Base-by-base conservation (phyloP, 2,797 vertebrate species). In the Platalea minor region DNA sequence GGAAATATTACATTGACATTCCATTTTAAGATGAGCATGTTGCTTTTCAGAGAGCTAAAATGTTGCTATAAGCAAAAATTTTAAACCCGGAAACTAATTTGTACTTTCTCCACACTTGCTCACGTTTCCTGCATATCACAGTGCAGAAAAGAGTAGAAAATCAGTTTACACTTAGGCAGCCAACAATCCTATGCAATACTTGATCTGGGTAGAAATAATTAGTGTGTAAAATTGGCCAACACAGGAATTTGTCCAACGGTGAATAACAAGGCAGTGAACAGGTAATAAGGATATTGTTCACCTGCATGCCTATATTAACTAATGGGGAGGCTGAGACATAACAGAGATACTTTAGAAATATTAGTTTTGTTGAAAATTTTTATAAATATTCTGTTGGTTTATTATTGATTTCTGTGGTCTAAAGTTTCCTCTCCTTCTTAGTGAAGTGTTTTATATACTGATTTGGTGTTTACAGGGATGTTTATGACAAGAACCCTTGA, bases 281-380 rank as follows among this genome's bases (percentile, higher is more conserved):
- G 41, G 50, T 10, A 85, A 67, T 60, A 67, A 60, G 10, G 7
- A 21, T 56, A 39, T 51, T 59, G 37, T 56, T 85, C 25, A 65
- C 10, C 21, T 60, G 33, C 16, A 31, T 2, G 1, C 9, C 11
- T 65, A 14, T 1, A 0, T 31, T 64, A 48, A 59, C 14, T 48
- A 31, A 39, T 60, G 31, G 28, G 64, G 20, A 70, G 7, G 15
- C 20, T 65, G 31, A 63, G 23, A 60, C 13, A 37, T 28, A 85
- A 54, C 10, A 41, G 59, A 70, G 15, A 29, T 70, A 39, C 24
- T 37, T 24, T 6, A 65, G 41, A 70, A 85, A 80, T 56, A 54
- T 3, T 60, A 26, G 5, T 31, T 63, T 64, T 75, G 7, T 70
- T 80, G 20, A 39, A 31, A n/a, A 2, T n/a, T 64, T 74, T n/a